These are phyloP conservation scores for Leptinotarsa texana DNA, from an alignment of 1,140 invertebrate species.

Conservation along the genomic window DNA sequence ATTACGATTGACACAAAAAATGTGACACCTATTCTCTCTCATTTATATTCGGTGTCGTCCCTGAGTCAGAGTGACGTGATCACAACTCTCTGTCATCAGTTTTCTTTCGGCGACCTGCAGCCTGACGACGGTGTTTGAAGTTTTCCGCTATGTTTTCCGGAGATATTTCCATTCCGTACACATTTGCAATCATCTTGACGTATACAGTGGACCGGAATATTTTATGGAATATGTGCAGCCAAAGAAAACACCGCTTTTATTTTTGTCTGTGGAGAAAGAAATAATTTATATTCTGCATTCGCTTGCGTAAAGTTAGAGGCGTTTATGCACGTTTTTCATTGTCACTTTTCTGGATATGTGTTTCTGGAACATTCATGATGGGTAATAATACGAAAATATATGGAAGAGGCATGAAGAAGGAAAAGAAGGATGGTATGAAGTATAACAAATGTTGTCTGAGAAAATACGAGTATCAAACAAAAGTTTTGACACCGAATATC, in stretches of 20 bases:
- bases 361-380: not conserved
- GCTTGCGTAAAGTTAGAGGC: not conserved
- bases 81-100: not conserved
- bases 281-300: slow-evolving; percentile 18
- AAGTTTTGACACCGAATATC: too few relatives aligned
- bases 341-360: not conserved
- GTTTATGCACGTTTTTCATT: slow-evolving; percentile 15
- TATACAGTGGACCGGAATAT: slow-evolving; percentile 11
- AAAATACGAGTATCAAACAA: too few relatives aligned
- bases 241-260: slow-evolving; percentile 4
- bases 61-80: too few relatives aligned
- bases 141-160: slow-evolving; percentile 17
- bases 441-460: too few relatives aligned
- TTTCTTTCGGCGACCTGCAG: not conserved
- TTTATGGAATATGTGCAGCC: slow-evolving; percentile 12
- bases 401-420: not conserved
- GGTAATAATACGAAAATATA: not conserved
- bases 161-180: slow-evolving; percentile 27
- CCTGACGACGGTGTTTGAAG: not conserved
- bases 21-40: too few relatives aligned
- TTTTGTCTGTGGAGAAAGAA: not conserved
- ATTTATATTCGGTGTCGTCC: too few relatives aligned
- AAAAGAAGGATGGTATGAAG: too few relatives aligned
- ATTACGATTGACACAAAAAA: too few relatives aligned
- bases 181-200: slow-evolving; percentile 22